phyloP scores from a whole-genome alignment of 2,888 invertebrate genomes.

The Criorhina ranunculi region DNA sequence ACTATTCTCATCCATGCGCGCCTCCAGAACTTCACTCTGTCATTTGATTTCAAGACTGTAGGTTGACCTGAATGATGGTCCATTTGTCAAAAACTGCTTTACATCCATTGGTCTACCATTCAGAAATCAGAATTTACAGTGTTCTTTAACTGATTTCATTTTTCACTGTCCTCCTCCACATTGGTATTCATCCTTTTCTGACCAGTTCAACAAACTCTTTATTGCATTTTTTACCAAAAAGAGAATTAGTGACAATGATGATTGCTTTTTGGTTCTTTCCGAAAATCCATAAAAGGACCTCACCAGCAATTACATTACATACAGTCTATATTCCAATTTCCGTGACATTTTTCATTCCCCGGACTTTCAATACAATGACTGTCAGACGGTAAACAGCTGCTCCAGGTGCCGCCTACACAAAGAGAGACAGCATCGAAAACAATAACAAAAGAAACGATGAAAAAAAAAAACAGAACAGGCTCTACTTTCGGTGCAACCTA shows the following conservation, averaged over 20 bases:
- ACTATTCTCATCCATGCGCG: too few species aligned
- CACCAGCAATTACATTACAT: constrained; percentile 28
- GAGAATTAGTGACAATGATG: constrained; percentile 51
- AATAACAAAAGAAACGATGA: constrained; percentile 13
- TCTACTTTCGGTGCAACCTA: constrained; percentile 41
- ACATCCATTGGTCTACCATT: background rate
- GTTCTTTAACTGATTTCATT: constrained; percentile 2
- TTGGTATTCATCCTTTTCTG: background rate
- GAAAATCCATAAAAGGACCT: constrained; percentile 36
- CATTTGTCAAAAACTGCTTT: background rate
- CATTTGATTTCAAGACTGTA: background rate
- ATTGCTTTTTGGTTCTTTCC: constrained; percentile 31
- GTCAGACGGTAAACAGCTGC: constrained; percentile 43
- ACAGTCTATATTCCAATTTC: constrained; percentile 47
- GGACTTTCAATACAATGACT: constrained; percentile 11
- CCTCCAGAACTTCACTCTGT: too few species aligned
- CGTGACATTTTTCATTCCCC: constrained; percentile 36
- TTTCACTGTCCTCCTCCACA: constrained; percentile 9
- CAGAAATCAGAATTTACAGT: background rate
- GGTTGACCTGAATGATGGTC: background rate
- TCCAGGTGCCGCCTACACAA: constrained; percentile 51
- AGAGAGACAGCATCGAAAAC: constrained; percentile 6
- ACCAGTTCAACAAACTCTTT: constrained; percentile 38
- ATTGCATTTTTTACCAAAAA: constrained; percentile 56
- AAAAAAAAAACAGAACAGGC: background rate